Percentiles rank a stretch among this genome's conserved stretches.
Evolutionary conservation across 2,888 invertebrate species (phyloP).

Genomic region (Aromia moschata): DNA sequence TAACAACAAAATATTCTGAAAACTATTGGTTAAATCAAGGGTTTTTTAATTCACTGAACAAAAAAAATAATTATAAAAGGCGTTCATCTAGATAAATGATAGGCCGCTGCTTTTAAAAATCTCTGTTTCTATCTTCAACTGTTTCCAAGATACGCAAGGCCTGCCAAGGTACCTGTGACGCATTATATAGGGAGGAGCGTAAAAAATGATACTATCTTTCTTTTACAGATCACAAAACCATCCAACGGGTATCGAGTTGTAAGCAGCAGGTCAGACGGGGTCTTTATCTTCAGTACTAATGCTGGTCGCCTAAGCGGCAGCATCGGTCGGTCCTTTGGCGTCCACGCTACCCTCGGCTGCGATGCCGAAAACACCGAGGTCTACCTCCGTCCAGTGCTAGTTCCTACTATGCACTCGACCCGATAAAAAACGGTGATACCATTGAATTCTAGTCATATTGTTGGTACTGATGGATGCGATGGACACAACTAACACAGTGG

Average conservation of each 20-base stretch:
- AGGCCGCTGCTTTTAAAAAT: too few species aligned
- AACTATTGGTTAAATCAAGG: too few species aligned
- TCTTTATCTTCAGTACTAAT: slow-evolving; percentile 15
- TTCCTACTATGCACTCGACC: slow-evolving; percentile 1
- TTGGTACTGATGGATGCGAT: slow-evolving; percentile 18
- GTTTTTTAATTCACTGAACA: too few species aligned
- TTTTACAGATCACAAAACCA: slow-evolving; percentile 24
- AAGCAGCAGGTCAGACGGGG: slow-evolving; percentile 9
- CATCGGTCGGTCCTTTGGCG: slow-evolving; percentile 5
- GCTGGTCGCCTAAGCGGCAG: slow-evolving; percentile 20
- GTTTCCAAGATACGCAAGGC: too few species aligned
- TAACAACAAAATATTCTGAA: too few species aligned
- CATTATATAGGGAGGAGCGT: neutral
- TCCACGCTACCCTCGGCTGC: slow-evolving; percentile 16
- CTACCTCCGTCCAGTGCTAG: slow-evolving; percentile 26
- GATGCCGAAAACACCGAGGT: slow-evolving; percentile 27
- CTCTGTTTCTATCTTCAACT: too few species aligned
- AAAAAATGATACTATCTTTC: slow-evolving; percentile 27
- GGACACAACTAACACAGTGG: slow-evolving; percentile 18
- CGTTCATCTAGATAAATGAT: too few species aligned
- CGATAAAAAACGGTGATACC: slow-evolving; percentile 20
- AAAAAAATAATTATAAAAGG: too few species aligned
- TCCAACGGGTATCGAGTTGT: slow-evolving; percentile 17
- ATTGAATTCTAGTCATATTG: slow-evolving; percentile 17
- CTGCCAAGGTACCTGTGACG: too few species aligned